Evolutionary conservation across 2,888 invertebrate species (phyloP), one percentile per base, ranked within the genome.

Genomic region (Bursaphelenchus okinawaensis): DNA sequence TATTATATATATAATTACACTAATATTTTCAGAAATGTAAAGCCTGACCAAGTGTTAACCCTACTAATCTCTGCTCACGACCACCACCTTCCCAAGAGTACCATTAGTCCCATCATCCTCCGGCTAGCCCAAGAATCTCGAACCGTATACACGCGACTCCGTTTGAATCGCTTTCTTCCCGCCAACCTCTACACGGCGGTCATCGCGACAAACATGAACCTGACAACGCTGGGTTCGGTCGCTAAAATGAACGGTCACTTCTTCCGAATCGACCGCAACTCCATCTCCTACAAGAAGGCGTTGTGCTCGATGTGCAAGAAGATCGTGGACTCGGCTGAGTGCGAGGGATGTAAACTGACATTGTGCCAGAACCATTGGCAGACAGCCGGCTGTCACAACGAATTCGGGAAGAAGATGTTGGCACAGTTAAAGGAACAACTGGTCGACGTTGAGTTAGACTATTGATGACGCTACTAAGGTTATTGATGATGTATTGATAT

Each of bases 121-220:
- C 67, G 78, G 20, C 66, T 78, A 22, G 77, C 78, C 22, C 60
- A 67, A 2, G 79, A 78, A 63, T 74, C 74, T 19, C 73, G 75
- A 56, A 58, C 66, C 24, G 70, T 71, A 0, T 75, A 75, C 67
- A 76, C 74, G n/a, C 72, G 76, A 19, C 68, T 79, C n/a, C 74
- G 75, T 63, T 71, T 79, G 55, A 72, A 70, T 9, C 68, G 78
- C 23, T 76, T 67, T 58, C 66, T 78, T 55, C 77, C 77, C 9
- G 74, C 77, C n/a, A 54, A 75, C 62, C 65, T 78, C 20, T 77
- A 79, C 54, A 77, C 76, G n/a, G 73, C 75, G 6, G 75, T 79
- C n/a, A 74, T 79, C 26, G 73, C 73, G 9, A 74, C 79, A 16
- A 75, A 73, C 50, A 69, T 79, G 72, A 79, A 79, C 55, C 59